These are phyloP conservation scores for Alligator sinensis DNA, from an alignment of 2,113 vertebrate species.

Conservation along the genomic window DNA sequence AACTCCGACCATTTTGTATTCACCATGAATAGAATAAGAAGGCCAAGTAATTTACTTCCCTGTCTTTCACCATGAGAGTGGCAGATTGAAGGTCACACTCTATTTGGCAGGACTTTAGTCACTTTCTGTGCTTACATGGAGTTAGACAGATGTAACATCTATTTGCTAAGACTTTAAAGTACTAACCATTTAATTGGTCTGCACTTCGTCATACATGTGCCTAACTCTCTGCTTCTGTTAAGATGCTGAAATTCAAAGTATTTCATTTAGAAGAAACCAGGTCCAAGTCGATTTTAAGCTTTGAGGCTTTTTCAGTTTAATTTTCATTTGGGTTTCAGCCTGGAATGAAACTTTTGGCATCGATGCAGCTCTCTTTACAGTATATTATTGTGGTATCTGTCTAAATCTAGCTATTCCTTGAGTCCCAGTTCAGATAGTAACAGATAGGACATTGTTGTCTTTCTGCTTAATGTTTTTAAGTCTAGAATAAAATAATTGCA, in stretches of 20 bases:
- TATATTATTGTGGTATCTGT: background rate
- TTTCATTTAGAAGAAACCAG: rapidly evolving
- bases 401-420: background rate
- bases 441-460: constrained; percentile 46
- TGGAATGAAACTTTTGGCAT: background rate
- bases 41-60: constrained; percentile 74
- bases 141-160: constrained; percentile 70
- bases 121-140: constrained; percentile 44
- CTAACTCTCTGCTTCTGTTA: background rate
- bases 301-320: rapidly evolving
- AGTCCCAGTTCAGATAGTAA: background rate
- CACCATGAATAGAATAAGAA: constrained; percentile 77
- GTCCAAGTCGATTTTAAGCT: rapidly evolving
- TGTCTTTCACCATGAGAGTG: constrained; percentile 78
- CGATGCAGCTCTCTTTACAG: rapidly evolving
- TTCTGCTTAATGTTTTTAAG: background rate
- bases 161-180: constrained; percentile 20
- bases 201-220: background rate
- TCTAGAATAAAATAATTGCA: constrained; percentile 35
- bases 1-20: constrained; percentile 71
- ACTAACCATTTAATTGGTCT: constrained; percentile 13
- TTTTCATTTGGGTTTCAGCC: rapidly evolving
- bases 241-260: rapidly evolving
- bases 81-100: constrained; percentile 87
- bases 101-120: constrained; percentile 70